Evolutionary conservation across 2,797 vertebrate species (phyloP).

Genomic region (Cyprinella venusta): DNA sequence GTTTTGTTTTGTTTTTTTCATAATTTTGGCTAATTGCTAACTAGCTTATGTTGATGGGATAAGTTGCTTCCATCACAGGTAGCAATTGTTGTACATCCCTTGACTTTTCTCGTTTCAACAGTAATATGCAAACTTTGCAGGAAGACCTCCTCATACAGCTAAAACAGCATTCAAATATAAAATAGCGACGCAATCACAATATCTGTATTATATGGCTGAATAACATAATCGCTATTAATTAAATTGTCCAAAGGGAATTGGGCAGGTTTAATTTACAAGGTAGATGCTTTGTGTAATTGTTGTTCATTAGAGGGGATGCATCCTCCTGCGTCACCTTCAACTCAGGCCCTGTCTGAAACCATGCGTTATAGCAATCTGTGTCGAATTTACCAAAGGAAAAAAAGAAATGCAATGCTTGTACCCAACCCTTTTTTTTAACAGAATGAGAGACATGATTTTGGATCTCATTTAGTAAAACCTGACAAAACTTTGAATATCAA

Average conservation of each 20-base stretch:
- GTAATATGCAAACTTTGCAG: neutral
- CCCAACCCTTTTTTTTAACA: neutral
- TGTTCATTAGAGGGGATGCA: neutral
- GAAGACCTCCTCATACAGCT: no score
- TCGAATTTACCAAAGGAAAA: neutral
- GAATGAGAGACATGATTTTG: constrained; percentile 5
- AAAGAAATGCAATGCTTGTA: neutral
- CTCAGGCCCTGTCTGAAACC: no score
- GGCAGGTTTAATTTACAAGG: neutral
- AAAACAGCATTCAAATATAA: neutral
- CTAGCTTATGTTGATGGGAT: neutral
- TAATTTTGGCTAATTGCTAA: neutral
- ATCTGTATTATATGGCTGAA: neutral
- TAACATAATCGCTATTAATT: neutral
- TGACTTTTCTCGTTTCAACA: neutral
- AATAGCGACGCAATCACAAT: neutral
- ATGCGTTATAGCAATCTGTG: neutral
- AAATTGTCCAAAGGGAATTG: neutral
- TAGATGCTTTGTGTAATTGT: neutral
- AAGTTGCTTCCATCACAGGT: neutral
- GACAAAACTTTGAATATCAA: constrained; percentile 21
- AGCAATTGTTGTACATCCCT: neutral
- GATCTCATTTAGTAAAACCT: constrained; percentile 26
- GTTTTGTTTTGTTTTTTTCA: neutral
- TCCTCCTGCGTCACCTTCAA: neutral